A percentile compares a stretch with the other conserved stretches of the same genome.
phyloP scores from a whole-genome alignment of 2,888 invertebrate genomes.

The Eucriotettix oculatus region DNA sequence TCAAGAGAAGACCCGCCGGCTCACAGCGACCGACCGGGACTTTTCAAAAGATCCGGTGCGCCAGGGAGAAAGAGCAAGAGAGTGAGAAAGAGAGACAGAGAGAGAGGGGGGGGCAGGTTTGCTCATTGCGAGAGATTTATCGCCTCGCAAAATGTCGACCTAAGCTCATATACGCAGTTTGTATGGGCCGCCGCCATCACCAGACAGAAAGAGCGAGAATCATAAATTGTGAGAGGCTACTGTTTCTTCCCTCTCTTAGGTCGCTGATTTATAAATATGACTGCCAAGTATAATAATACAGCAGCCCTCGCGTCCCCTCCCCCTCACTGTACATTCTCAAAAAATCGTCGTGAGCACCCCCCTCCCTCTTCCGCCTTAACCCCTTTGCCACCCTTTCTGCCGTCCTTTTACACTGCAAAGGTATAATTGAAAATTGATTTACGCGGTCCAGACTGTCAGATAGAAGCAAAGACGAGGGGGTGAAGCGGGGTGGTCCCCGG shows the following conservation, averaged over 20 bases:
- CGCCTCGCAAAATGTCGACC: constrained; percentile 29
- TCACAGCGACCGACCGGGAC: too few relatives aligned
- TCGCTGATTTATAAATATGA: constrained; percentile 33
- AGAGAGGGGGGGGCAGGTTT: background rate
- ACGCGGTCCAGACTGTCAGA: constrained; percentile 28
- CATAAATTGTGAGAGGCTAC: constrained; percentile 17
- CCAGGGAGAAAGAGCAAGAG: too few relatives aligned
- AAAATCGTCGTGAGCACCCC: background rate
- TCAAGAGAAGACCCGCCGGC: too few relatives aligned
- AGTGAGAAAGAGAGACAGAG: background rate
- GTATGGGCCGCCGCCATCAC: constrained; percentile 22
- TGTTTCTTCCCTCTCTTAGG: constrained; percentile 20
- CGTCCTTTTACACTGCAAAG: constrained; percentile 16
- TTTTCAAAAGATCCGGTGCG: too few relatives aligned
- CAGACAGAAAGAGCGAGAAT: constrained; percentile 13
- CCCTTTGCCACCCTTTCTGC: background rate
- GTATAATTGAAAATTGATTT: constrained; percentile 34
- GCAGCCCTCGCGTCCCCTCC: constrained; percentile 5
- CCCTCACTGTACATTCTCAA: background rate
- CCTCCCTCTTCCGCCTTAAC: background rate
- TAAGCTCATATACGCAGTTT: constrained; percentile 27
- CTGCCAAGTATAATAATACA: constrained; percentile 26
- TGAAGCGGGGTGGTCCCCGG: too few relatives aligned
- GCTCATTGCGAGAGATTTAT: constrained; percentile 23
- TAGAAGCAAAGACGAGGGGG: constrained; percentile 20